These are phyloP conservation scores for Plemyria rubiginata DNA, from an alignment of 2,888 invertebrate species.

Conservation along the genomic window DNA sequence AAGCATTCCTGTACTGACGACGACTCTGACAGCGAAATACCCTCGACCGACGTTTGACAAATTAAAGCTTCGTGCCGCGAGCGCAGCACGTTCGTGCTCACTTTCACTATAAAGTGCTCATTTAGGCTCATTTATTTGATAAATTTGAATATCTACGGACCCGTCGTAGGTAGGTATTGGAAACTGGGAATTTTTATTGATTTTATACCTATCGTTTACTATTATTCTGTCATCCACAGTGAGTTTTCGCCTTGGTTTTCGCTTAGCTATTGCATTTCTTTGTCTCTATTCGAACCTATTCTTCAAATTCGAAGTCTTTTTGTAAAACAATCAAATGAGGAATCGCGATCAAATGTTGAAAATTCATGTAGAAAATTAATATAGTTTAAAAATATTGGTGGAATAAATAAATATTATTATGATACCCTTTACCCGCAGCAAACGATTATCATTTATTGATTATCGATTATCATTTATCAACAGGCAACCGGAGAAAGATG, in stretches of 20 bases:
- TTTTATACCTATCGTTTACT: slow-evolving; percentile 15
- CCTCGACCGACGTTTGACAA: slow-evolving; percentile 51
- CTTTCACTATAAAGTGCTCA: slow-evolving; percentile 59
- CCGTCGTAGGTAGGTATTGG: slow-evolving; percentile 23
- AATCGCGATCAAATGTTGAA: too few relatives aligned
- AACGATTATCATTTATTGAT: too few relatives aligned
- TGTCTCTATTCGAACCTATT: too few relatives aligned
- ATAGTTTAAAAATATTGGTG: too few relatives aligned
- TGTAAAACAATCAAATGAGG: too few relatives aligned
- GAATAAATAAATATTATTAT: too few relatives aligned
- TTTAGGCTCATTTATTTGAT: slow-evolving; percentile 61
- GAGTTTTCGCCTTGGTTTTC: too few relatives aligned
- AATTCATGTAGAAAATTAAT: too few relatives aligned
- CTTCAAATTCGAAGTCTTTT: too few relatives aligned
- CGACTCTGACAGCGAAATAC: slow-evolving; percentile 40
- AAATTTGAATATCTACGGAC: slow-evolving; percentile 43
- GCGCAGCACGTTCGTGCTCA: slow-evolving; percentile 51
- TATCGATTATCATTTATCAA: slow-evolving; percentile 9
- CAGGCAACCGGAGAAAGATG: slow-evolving; percentile 3
- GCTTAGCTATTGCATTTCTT: background rate
- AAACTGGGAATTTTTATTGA: slow-evolving; percentile 31
- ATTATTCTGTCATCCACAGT: background rate
- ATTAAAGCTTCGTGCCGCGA: slow-evolving; percentile 55
- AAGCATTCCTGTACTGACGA: slow-evolving; percentile 29
- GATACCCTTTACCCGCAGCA: too few relatives aligned